Percentiles rank a stretch among this genome's conserved stretches.
Evolutionary conservation across 2,797 vertebrate species (phyloP).

Genomic region (Strix occidentalis): DNA sequence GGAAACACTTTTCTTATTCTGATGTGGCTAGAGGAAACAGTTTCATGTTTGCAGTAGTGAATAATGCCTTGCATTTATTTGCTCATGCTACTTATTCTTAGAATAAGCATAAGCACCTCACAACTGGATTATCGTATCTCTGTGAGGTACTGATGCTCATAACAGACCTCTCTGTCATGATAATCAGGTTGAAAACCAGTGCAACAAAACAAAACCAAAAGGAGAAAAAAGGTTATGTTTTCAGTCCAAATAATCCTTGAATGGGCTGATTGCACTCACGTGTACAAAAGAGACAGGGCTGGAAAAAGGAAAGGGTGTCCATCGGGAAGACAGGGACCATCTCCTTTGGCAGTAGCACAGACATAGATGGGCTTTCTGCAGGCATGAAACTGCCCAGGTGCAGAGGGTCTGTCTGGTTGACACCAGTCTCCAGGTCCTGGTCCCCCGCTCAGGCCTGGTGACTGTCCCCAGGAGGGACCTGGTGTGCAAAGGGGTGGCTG

Average conservation of each 20-base stretch:
- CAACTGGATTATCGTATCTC: not conserved
- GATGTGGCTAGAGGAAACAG: not conserved
- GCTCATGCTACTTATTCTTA: not conserved
- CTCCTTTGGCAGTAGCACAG: not conserved
- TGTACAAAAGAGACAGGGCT: not conserved
- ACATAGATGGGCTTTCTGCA: not conserved
- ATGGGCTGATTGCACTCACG: not conserved
- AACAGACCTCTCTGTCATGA: not conserved
- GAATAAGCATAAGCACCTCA: not conserved
- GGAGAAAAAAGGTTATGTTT: not conserved
- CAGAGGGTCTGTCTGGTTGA: not conserved
- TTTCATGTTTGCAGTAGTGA: not conserved
- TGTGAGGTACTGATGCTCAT: not conserved
- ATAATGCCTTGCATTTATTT: not conserved
- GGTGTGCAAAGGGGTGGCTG: not conserved
- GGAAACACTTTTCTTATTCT: not conserved
- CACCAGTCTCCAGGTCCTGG: not conserved
- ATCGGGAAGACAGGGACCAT: fast-evolving
- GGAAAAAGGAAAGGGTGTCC: not conserved
- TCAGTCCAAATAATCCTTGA: not conserved
- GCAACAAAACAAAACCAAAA: not conserved
- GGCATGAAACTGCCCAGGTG: not conserved
- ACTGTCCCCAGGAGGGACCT: not conserved
- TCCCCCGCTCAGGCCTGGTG: not conserved
- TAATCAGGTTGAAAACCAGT: not conserved